A percentile compares a stretch with the other conserved stretches of the same genome.
Evolutionary conservation across 2,797 vertebrate species (phyloP).

Genomic region (Artibeus jamaicensis): DNA sequence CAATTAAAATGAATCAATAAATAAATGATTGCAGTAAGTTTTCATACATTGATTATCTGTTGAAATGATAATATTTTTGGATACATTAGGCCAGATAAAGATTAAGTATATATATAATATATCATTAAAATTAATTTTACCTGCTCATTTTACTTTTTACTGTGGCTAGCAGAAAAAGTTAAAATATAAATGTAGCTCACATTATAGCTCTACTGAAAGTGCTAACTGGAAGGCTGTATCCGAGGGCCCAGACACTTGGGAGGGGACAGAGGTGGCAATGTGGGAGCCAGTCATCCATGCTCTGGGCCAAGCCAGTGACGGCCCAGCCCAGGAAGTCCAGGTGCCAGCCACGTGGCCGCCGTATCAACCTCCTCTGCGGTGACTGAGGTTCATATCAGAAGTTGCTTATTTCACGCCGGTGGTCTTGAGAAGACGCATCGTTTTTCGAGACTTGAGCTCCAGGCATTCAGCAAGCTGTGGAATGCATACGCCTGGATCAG

Average conservation of each 20-base stretch:
- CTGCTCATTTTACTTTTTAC: not conserved
- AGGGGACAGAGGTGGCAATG: no score
- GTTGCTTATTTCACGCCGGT: not conserved
- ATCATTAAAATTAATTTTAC: not conserved
- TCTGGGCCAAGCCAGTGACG: not conserved
- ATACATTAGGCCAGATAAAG: not conserved
- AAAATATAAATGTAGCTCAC: not conserved
- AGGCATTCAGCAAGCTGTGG: not conserved
- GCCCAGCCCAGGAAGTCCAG: not conserved
- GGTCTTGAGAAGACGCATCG: not conserved
- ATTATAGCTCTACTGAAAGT: not conserved
- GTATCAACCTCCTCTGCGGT: not conserved
- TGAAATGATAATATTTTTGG: not conserved
- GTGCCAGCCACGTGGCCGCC: not conserved
- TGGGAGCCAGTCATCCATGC: no score
- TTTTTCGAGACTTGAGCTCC: not conserved
- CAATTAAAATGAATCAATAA: not conserved
- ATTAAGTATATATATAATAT: not conserved
- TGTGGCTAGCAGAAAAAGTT: not conserved
- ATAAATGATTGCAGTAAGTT: not conserved
- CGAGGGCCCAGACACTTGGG: not conserved
- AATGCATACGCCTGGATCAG: not conserved
- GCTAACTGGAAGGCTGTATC: not conserved
- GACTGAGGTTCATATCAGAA: not conserved
- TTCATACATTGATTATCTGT: not conserved